Conservation (phyloP, 1,140 invertebrate genomes). For the Drosophila murphyi region DNA sequence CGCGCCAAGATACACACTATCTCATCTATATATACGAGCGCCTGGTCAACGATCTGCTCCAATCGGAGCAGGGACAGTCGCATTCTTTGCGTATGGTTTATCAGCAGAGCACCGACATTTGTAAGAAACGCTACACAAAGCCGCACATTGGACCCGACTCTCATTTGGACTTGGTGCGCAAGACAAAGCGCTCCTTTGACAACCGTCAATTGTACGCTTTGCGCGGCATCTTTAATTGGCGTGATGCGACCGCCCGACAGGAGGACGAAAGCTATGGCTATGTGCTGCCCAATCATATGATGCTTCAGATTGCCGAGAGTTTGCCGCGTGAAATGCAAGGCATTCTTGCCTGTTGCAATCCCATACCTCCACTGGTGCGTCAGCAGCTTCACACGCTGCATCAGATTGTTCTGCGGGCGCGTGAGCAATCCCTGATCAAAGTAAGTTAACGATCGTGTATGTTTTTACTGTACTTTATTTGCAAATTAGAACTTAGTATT, state of each 20-base stretch:
- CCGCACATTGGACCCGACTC: conserved; percentile 89
- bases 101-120: conserved; percentile 90
- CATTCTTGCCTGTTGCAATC: conserved; percentile 96
- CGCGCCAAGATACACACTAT: conserved; percentile 97
- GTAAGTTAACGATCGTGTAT: conserved; percentile 76
- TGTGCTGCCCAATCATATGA: conserved; percentile 97
- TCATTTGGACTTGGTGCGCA: conserved; percentile 90
- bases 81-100: conserved; percentile 90
- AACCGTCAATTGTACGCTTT: conserved; percentile 93
- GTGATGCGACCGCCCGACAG: conserved; percentile 92
- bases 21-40: conserved; percentile 96
- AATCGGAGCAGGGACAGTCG: conserved; percentile 88
- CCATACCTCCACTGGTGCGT: conserved; percentile 94
- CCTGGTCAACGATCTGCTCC: conserved; percentile 91
- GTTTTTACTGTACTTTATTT: conserved; percentile 14
- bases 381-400: conserved; percentile 91
- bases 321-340: conserved; percentile 97
- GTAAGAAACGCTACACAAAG: conserved; percentile 92
- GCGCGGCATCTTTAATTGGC: conserved; percentile 93
- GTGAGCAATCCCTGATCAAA: conserved; percentile 90
- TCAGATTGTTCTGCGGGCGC: conserved; percentile 90
- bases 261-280: conserved; percentile 97
- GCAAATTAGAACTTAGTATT: conserved; percentile 15
- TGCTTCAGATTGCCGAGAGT: conserved; percentile 95
- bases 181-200: conserved; percentile 93